phyloP scores from a whole-genome alignment of 2,888 invertebrate species.

The Phanerotoma sp. region DNA sequence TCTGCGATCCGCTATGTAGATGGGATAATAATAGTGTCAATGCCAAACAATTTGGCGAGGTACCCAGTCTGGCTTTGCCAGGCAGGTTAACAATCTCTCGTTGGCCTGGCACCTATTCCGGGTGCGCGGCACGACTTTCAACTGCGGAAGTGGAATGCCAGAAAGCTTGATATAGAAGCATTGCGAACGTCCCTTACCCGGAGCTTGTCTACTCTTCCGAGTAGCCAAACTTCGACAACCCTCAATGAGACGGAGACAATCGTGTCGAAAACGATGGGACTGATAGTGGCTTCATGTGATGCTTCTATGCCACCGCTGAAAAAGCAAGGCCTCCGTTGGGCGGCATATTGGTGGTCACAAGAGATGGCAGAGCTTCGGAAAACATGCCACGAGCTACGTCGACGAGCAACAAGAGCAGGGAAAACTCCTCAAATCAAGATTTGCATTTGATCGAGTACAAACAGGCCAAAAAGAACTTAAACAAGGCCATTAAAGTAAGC shows the following conservation, averaged over 20 bases:
- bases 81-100: too few species aligned
- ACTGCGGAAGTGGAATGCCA: conserved; percentile 13
- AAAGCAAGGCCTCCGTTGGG: neutral
- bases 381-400: conserved; percentile 3
- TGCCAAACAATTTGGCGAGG: too few species aligned
- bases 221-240: neutral
- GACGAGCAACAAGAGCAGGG: conserved; percentile 2
- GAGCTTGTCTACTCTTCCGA: neutral
- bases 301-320: conserved; percentile 7
- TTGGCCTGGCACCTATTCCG: too few species aligned
- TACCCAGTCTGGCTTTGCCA: too few species aligned
- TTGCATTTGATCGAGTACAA: conserved; percentile 1
- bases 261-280: conserved; percentile 16
- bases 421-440: neutral
- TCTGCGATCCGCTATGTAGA: too few species aligned
- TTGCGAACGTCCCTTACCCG: neutral
- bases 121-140: too few species aligned
- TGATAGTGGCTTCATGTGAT: conserved; percentile 13
- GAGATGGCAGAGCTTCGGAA: conserved; percentile 10
- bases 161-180: conserved; percentile 4
- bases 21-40: too few species aligned
- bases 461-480: conserved; percentile 11
- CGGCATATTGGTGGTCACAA: conserved; percentile 17
- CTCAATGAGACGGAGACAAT: conserved; percentile 5
- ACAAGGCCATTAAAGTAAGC: conserved; percentile 8